Evolutionary conservation across 2,797 vertebrate species (phyloP).

Genomic region (Brotula barbata): DNA sequence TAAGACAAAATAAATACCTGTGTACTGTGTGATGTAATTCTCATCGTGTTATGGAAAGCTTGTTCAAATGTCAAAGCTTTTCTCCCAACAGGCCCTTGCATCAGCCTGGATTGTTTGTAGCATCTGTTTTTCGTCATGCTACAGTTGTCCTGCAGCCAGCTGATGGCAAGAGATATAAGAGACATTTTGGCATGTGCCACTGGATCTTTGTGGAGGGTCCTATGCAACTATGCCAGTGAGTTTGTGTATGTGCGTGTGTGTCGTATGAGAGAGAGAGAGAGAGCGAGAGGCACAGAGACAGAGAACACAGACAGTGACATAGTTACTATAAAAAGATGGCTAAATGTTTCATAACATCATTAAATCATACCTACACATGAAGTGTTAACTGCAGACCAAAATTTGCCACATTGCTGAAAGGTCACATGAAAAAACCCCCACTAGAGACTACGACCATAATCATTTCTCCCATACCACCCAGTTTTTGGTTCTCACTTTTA

Average conservation of each 20-base stretch:
- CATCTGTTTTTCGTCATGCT: constrained; percentile 37
- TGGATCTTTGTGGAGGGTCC: constrained; percentile 59
- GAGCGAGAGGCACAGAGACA: constrained; percentile 13
- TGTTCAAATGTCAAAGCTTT: not conserved
- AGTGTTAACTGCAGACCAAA: constrained; percentile 31
- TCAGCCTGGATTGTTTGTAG: constrained; percentile 11
- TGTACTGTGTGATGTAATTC: not conserved
- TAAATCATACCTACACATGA: constrained; percentile 18
- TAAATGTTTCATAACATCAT: constrained; percentile 25
- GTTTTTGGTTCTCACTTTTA: not conserved
- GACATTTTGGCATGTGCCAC: constrained; percentile 61
- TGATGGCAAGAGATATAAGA: constrained; percentile 47
- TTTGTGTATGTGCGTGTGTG: constrained; percentile 5
- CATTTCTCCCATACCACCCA: too few relatives aligned
- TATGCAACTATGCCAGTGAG: constrained; percentile 26
- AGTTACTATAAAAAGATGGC: constrained; percentile 42
- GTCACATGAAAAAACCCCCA: constrained; percentile 8
- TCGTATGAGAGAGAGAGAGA: not conserved
- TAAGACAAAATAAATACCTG: constrained; percentile 1
- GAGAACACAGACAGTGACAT: constrained; percentile 1
- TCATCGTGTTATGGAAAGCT: not conserved
- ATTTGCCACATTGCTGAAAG: constrained; percentile 35
- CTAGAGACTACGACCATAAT: too few relatives aligned
- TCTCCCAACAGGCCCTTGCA: not conserved
- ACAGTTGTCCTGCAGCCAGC: constrained; percentile 28